A percentile compares a stretch with the other conserved stretches of the same genome.
Evolutionary conservation across 2,113 vertebrate genomes (phyloP).

Genomic region (Ramphastos sulfuratus): DNA sequence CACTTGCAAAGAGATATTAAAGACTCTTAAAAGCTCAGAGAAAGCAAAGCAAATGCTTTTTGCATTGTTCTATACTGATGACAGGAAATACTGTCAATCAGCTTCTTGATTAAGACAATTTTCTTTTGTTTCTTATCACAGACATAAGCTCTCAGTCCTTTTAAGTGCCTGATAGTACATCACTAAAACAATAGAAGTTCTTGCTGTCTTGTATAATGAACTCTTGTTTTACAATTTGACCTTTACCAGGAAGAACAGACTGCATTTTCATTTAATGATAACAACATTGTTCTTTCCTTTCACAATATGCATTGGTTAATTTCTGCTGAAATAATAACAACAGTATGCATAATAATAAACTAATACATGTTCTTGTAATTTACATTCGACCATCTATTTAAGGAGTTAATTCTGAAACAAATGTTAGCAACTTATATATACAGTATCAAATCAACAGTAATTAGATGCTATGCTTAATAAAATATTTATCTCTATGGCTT

Average conservation of each 20-base stretch:
- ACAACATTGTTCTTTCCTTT: neutral
- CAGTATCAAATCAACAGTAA: neutral
- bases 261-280: neutral
- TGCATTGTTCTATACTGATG: neutral
- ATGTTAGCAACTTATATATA: neutral
- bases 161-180: neutral
- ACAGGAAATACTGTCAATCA: neutral
- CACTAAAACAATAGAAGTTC: neutral
- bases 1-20: neutral
- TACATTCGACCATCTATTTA: neutral
- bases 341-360: neutral
- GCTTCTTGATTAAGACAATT: neutral
- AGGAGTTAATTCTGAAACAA: neutral
- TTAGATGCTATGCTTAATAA: neutral
- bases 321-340: neutral
- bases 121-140: neutral
- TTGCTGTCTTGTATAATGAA: neutral
- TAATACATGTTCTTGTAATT: neutral
- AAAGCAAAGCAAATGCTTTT: slow-evolving; percentile 1
- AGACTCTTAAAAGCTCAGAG: neutral
- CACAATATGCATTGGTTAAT: neutral
- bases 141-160: neutral
- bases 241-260: neutral
- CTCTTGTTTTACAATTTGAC: neutral
- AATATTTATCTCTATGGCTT: neutral